phyloP scores from a whole-genome alignment of 2,888 invertebrate species.

The Azorinus chamasolen region DNA sequence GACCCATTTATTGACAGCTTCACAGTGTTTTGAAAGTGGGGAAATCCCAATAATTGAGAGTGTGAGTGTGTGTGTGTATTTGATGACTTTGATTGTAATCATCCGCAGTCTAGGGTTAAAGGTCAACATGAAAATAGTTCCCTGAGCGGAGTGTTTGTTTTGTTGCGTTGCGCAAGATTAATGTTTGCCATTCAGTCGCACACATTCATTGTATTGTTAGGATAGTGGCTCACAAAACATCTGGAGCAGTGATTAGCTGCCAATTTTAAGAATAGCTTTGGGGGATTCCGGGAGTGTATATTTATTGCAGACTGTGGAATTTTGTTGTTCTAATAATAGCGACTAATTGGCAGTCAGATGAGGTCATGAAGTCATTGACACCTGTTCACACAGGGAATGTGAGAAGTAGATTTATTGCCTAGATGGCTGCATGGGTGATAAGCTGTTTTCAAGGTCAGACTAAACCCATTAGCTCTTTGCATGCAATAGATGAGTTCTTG shows the following conservation, averaged over 20 bases:
- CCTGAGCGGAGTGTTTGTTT: conserved; percentile 40
- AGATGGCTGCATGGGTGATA: conserved; percentile 36
- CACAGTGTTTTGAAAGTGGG: conserved; percentile 46
- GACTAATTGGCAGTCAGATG: conserved; percentile 40
- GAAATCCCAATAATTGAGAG: conserved; percentile 55
- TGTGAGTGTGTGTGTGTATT: conserved; percentile 43
- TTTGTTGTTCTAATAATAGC: conserved; percentile 57
- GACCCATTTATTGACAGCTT: conserved; percentile 53
- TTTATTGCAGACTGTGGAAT: conserved; percentile 31
- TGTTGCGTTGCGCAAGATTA: conserved; percentile 34
- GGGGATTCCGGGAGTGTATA: conserved; percentile 36
- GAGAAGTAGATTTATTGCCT: conserved; percentile 52
- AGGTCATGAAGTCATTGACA: conserved; percentile 61
- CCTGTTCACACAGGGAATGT: conserved; percentile 36
- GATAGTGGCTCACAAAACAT: conserved; percentile 34
- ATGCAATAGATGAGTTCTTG: too few relatives aligned
- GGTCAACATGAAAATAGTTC: conserved; percentile 65
- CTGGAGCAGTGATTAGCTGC: conserved; percentile 38
- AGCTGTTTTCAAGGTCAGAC: conserved; percentile 45
- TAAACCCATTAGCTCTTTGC: neutral
- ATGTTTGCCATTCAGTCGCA: conserved; percentile 45
- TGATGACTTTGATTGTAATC: conserved; percentile 58
- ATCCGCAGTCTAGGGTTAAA: conserved; percentile 57
- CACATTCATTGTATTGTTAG: conserved; percentile 26
- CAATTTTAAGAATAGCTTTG: conserved; percentile 43